These are phyloP conservation scores for Dromococcyx pavoninus DNA, from an alignment of 2,797 vertebrate genomes.

Conservation along the genomic window DNA sequence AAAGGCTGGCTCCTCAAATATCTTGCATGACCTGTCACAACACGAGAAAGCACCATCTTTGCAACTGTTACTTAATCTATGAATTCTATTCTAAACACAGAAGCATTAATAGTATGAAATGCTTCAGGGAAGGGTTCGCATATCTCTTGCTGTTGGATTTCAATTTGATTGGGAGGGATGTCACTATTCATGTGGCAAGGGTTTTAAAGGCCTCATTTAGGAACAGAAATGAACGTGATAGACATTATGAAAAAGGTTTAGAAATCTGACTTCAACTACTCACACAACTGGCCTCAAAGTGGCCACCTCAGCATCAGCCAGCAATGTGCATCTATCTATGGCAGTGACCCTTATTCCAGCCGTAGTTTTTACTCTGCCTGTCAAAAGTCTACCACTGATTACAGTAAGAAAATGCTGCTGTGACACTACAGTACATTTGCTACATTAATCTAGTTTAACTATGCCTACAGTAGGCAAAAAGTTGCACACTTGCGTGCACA, in stretches of 20 bases:
- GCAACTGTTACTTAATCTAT: neutral
- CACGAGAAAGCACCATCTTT: neutral
- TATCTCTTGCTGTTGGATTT: neutral
- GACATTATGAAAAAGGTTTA: neutral
- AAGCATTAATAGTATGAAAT: neutral
- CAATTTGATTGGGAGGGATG: neutral
- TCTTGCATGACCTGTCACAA: neutral
- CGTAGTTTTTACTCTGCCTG: neutral
- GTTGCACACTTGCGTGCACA: neutral
- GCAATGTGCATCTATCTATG: rapidly evolving
- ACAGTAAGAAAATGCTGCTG: neutral
- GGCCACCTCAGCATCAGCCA: neutral
- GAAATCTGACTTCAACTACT: neutral
- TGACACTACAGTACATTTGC: neutral
- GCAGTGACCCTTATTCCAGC: neutral
- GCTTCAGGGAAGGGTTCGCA: neutral
- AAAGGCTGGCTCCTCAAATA: neutral
- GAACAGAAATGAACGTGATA: neutral
- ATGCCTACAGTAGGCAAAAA: neutral
- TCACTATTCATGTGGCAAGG: neutral
- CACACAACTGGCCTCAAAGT: neutral
- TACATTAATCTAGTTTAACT: neutral
- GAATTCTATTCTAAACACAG: neutral
- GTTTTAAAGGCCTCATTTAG: neutral
- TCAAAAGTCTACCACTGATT: neutral